Percentiles rank a stretch among this genome's conserved stretches.
Evolutionary conservation across 2,888 invertebrate genomes (phyloP).

Genomic region (Operophtera brumata): DNA sequence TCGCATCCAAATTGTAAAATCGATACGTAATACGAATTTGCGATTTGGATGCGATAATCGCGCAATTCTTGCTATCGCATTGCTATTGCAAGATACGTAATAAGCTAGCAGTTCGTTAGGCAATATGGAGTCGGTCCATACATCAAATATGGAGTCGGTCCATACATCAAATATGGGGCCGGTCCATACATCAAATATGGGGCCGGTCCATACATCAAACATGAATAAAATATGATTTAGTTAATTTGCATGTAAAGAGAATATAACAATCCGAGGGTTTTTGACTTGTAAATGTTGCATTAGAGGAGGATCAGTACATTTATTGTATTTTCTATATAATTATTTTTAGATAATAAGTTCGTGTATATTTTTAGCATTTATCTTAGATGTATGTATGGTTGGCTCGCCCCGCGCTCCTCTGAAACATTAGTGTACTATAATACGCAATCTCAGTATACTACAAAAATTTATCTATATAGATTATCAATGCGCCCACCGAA

Average conservation of each 20-base stretch:
- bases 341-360: slow-evolving; percentile 42
- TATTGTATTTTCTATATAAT: slow-evolving; percentile 44
- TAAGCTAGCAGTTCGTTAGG: no score
- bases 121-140: no score
- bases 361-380: slow-evolving; percentile 62
- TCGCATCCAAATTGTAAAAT: no score
- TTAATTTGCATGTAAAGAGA: background rate
- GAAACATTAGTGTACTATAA: slow-evolving; percentile 30
- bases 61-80: no score
- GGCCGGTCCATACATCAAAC: no score
- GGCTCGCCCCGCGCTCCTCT: slow-evolving; percentile 38
- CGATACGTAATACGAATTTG: no score
- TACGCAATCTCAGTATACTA: slow-evolving; percentile 40
- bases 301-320: slow-evolving; percentile 39
- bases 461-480: slow-evolving; percentile 22
- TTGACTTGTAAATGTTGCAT: background rate
- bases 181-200: no score
- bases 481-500: slow-evolving; percentile 59
- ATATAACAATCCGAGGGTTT: slow-evolving; percentile 3
- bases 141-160: no score
- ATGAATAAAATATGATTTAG: no score
- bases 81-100: no score
- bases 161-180: no score
- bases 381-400: slow-evolving; percentile 51
- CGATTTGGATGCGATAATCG: no score